phyloP scores from a whole-genome alignment of 2,888 invertebrate genomes.

The Helleia helle region DNA sequence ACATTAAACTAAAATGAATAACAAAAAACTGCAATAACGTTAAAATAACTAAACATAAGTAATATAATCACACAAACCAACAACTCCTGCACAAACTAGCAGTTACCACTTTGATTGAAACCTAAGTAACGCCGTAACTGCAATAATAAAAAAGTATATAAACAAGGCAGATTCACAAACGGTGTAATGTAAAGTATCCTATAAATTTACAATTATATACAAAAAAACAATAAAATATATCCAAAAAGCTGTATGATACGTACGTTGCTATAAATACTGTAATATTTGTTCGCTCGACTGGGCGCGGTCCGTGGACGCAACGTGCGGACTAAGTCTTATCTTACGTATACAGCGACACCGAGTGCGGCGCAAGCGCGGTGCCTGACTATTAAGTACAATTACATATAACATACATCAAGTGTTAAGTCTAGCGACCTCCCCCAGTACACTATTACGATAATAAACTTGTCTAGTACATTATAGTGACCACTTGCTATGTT shows the following conservation, averaged over 20 bases:
- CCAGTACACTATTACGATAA: no score
- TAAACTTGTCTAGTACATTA: no score
- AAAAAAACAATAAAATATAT: conserved; percentile 55
- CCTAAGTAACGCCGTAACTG: conserved; percentile 10
- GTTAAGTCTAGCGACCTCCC: conserved; percentile 3
- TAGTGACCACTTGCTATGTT: neutral
- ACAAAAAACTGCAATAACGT: conserved; percentile 20
- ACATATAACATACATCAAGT: neutral
- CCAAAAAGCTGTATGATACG: conserved; percentile 53
- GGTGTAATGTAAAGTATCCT: conserved; percentile 45
- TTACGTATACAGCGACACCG: conserved; percentile 2
- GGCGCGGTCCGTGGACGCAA: conserved; percentile 13
- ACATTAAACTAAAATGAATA: conserved; percentile 17
- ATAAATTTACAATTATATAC: conserved; percentile 69
- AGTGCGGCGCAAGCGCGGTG: conserved; percentile 7
- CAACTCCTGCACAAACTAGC: conserved; percentile 7
- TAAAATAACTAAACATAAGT: conserved; percentile 7
- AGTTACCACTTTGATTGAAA: conserved; percentile 21
- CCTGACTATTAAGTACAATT: conserved; percentile 5
- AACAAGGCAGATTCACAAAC: conserved; percentile 46
- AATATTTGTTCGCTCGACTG: conserved; percentile 45
- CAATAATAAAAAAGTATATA: conserved; percentile 22
- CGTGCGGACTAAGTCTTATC: conserved; percentile 8
- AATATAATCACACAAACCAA: conserved; percentile 10
- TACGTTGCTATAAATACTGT: conserved; percentile 55